Conservation (phyloP, 2,888 invertebrate species). For the Iselma pallidipennis region DNA sequence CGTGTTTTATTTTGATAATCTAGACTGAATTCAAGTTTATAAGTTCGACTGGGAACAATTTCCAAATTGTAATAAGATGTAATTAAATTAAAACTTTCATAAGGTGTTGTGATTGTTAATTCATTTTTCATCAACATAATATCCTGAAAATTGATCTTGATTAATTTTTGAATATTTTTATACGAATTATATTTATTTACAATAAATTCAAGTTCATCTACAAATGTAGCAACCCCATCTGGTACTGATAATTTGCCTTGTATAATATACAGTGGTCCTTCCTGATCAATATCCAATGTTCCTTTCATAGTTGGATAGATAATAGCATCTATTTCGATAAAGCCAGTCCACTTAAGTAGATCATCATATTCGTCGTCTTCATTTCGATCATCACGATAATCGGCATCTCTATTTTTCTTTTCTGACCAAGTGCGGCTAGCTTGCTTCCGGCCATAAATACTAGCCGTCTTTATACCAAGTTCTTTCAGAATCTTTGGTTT, state of each 20-base stretch:
- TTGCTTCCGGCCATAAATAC: slow-evolving; percentile 46
- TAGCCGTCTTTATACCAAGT: slow-evolving; percentile 49
- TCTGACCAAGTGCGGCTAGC: slow-evolving; percentile 43
- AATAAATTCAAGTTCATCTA: slow-evolving; percentile 61
- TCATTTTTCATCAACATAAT: slow-evolving; percentile 61
- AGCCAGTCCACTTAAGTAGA: slow-evolving; percentile 60
- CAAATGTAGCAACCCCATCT: slow-evolving; percentile 60
- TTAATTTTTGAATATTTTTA: slow-evolving; percentile 9
- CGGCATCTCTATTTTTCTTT: slow-evolving; percentile 54
- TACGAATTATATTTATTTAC: slow-evolving; percentile 50
- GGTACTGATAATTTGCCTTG: slow-evolving; percentile 60
- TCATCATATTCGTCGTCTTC: slow-evolving; percentile 55
- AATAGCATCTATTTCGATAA: slow-evolving; percentile 61
- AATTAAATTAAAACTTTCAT: slow-evolving; percentile 56
- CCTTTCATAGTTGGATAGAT: slow-evolving; percentile 63
- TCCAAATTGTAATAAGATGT: slow-evolving; percentile 59
- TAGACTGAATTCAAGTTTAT: slow-evolving; percentile 58
- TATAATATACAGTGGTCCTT: slow-evolving; percentile 56
- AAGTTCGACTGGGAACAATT: slow-evolving; percentile 54
- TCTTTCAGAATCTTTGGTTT: slow-evolving; percentile 52
- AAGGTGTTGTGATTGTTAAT: slow-evolving; percentile 62
- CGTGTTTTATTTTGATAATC: slow-evolving; percentile 53
- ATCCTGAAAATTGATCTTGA: slow-evolving; percentile 46
- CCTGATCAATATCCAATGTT: slow-evolving; percentile 61
- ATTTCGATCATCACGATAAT: slow-evolving; percentile 50